These are phyloP conservation scores for Flexamia atlantica DNA, from an alignment of 2,888 invertebrate species.

Conservation along the genomic window DNA sequence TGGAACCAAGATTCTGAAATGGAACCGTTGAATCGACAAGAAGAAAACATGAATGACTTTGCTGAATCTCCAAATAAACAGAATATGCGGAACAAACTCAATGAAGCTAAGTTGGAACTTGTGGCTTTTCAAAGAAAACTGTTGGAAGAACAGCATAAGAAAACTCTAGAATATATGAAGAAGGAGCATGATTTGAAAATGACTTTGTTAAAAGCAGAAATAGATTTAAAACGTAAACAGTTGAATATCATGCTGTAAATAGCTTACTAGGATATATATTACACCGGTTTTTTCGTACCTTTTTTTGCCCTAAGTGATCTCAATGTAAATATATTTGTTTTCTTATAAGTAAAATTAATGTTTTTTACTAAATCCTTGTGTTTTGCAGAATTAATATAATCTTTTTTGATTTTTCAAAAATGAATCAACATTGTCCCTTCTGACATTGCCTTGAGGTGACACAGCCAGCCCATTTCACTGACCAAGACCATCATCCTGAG, in stretches of 20 bases:
- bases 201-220: constrained; percentile 42
- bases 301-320: constrained; percentile 25
- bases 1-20: constrained; percentile 8
- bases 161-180: constrained; percentile 50
- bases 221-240: constrained; percentile 52
- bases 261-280: not conserved
- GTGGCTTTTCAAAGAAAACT: constrained; percentile 22
- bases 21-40: not conserved
- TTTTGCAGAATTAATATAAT: too few relatives aligned
- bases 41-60: not conserved
- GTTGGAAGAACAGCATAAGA: constrained; percentile 46
- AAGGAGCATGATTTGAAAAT: constrained; percentile 51
- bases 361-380: not conserved
- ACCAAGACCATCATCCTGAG: too few relatives aligned
- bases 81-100: constrained; percentile 14
- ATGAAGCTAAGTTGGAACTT: constrained; percentile 46
- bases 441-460: too few relatives aligned
- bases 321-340: constrained; percentile 46
- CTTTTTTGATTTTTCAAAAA: too few relatives aligned
- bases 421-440: too few relatives aligned
- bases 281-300: not conserved
- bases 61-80: constrained; percentile 2
- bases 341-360: not conserved
- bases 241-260: constrained; percentile 43
- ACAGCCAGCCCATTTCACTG: too few relatives aligned